Evolutionary conservation across 2,113 vertebrate genomes (phyloP), one percentile per base, ranked within the genome.

Genomic region (Podiceps cristatus): DNA sequence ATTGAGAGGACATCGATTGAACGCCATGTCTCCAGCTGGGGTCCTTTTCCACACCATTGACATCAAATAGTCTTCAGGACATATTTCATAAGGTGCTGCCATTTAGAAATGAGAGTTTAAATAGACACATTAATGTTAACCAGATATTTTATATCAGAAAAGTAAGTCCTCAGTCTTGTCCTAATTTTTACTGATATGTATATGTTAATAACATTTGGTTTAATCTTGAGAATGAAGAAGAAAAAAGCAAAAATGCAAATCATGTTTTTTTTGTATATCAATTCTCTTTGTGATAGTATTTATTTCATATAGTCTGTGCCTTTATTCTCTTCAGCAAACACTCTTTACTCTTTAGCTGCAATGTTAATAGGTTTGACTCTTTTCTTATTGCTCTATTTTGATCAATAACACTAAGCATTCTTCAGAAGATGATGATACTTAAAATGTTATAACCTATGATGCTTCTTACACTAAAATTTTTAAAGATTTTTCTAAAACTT

Each of bases 41-140:
- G 99, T 99, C 97, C 99, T 98, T 98, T 99, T 99, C 99, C 99
- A 99, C 97, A 99, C 99, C 99, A 99, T 99, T 18, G 99, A 99
- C 98, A 99, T 99, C 78, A 99, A 98, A 96, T 99, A 99, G 97
- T 99, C 99, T 98, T 99, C 99, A 4, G 99, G 99, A 98, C 99
- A 99, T 97, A 99, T 99, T 98, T 99, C 99, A 98, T 99, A 99
- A 40, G 99, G 99, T 23, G 99, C 99, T 99, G 97, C 33, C 96
- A 97, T 98, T 97, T 69, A 96, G 79, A 98, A 96, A 93, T 37
- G 77, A 81, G 27, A 84, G 96, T 80, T 62, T 88, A 93, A 97
- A 96, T 47, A 91, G 25, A 81, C 78, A 63, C 2, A 58, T 78
- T 50, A 95, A 74, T 74, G 16, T 52, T 91, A 84, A 76, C 3